A percentile compares a stretch with the other conserved stretches of the same genome.
Conservation (phyloP, 2,113 vertebrate genomes). For the Marmota monax region DNA sequence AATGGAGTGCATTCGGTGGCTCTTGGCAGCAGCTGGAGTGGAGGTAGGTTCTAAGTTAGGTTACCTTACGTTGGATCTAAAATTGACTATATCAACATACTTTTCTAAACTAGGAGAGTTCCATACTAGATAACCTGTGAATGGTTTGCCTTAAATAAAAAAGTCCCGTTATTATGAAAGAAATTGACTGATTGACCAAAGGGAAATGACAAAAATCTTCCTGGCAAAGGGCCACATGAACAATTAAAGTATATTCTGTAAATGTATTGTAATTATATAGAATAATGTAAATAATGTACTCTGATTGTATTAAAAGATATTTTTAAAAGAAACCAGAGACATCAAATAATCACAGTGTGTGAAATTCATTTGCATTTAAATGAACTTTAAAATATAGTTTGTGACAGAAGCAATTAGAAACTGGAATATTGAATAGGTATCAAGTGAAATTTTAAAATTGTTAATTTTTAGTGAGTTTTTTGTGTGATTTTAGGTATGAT, state of each 20-base stretch:
- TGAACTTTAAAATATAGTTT: not conserved
- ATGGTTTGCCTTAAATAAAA: not conserved
- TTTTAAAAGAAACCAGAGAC: not conserved
- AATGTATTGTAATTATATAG: not conserved
- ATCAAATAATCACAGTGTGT: not conserved
- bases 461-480: not conserved
- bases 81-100: not conserved
- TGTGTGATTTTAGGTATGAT: not conserved
- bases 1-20: constrained; percentile 93
- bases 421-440: not conserved
- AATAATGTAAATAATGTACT: not conserved
- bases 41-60: constrained; percentile 83
- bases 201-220: not conserved
- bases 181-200: not conserved
- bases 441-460: not conserved
- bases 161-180: not conserved
- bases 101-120: not conserved
- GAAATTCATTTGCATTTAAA: not conserved
- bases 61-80: not conserved
- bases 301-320: not conserved
- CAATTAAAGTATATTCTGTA: not conserved
- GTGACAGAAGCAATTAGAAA: not conserved
- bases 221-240: not conserved
- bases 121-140: not conserved
- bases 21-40: constrained; percentile 88